These are phyloP conservation scores for Ceratina australensis DNA, from an alignment of 1,140 invertebrate species.

Conservation along the genomic window DNA sequence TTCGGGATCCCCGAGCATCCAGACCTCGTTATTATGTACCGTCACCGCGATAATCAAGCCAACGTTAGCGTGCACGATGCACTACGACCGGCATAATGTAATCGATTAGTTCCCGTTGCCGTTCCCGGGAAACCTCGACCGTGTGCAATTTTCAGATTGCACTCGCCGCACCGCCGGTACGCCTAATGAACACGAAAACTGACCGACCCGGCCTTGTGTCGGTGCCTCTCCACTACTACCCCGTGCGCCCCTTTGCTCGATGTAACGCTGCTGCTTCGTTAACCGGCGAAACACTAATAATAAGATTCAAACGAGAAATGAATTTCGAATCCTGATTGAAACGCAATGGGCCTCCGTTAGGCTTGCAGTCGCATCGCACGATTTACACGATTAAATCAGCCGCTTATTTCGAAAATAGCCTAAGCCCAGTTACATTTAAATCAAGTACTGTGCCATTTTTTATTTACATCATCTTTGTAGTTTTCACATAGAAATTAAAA, in stretches of 20 bases:
- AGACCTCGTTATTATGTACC: constrained; percentile 27
- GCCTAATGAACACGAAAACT: constrained; percentile 7
- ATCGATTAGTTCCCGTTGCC: constrained; percentile 37
- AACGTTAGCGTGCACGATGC: constrained; percentile 25
- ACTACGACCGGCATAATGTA: constrained; percentile 29
- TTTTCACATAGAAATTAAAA: too few species aligned
- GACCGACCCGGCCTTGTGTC: not conserved
- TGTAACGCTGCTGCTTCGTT: not conserved
- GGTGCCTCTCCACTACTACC: not conserved
- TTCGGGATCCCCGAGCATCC: constrained; percentile 10
- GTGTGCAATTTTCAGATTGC: constrained; percentile 40
- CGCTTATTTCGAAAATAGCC: too few species aligned
- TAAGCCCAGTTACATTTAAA: too few species aligned
- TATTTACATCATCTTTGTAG: too few species aligned
- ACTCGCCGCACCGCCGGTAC: not conserved
- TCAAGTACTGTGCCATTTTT: too few species aligned
- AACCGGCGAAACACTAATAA: not conserved
- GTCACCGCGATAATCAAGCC: constrained; percentile 52
- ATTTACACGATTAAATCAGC: too few species aligned
- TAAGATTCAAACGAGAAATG: too few species aligned
- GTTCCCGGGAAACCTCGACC: not conserved
- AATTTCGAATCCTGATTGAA: too few species aligned
- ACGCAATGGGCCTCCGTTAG: too few species aligned
- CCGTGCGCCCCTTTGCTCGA: not conserved
- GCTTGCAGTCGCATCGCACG: too few species aligned